Conservation (phyloP, 2,113 vertebrate genomes). For the Aegotheles bennettii region DNA sequence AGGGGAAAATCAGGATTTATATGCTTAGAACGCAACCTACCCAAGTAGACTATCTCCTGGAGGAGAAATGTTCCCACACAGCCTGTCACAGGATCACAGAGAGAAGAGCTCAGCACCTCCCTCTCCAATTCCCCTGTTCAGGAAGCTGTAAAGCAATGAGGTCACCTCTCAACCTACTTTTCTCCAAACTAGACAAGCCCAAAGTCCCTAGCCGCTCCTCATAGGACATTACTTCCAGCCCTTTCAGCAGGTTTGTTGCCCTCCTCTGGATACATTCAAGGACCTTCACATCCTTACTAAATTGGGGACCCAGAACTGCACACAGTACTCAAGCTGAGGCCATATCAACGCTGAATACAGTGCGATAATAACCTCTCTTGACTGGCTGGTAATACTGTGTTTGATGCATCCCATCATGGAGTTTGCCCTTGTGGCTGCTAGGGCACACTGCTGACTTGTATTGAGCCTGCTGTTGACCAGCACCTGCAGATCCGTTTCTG, state of each 20-base stretch:
- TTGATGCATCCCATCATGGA: background rate
- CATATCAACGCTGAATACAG: accelerated
- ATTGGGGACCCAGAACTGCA: background rate
- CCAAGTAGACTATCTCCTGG: background rate
- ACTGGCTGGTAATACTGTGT: accelerated
- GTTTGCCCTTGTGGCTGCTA: too few relatives aligned
- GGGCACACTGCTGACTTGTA: too few relatives aligned
- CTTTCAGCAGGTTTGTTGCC: background rate
- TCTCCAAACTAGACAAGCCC: background rate
- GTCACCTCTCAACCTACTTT: background rate
- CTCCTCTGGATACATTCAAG: background rate
- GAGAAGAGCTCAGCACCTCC: background rate
- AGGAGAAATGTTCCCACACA: background rate
- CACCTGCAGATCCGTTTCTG: background rate
- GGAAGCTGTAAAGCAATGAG: background rate
- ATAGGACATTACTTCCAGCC: background rate
- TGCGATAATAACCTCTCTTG: too few relatives aligned
- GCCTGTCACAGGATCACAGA: background rate
- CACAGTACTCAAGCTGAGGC: background rate
- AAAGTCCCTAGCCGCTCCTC: background rate
- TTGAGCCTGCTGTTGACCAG: too few relatives aligned
- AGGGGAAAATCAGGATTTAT: background rate
- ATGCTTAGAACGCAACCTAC: background rate
- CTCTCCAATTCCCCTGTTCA: background rate
- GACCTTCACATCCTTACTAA: too few relatives aligned